These are phyloP conservation scores for Monodelphis domestica DNA, from an alignment of 2,797 vertebrate genomes.

Conservation along the genomic window DNA sequence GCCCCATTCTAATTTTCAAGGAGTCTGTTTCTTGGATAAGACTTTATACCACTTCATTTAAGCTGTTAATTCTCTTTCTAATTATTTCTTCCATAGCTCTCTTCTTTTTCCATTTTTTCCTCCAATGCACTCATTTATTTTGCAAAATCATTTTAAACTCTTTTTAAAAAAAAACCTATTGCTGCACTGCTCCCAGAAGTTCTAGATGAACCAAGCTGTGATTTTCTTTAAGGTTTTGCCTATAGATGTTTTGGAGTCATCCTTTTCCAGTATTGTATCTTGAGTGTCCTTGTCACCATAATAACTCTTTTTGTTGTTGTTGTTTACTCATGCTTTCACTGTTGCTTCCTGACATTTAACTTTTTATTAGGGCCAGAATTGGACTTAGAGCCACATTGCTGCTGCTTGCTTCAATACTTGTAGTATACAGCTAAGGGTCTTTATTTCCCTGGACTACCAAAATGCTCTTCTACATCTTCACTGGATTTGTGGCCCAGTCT, in stretches of 20 bases:
- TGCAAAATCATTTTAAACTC: background rate
- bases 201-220: background rate
- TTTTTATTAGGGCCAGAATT: background rate
- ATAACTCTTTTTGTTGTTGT: background rate
- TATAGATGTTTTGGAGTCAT: too few relatives aligned
- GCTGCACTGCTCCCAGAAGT: background rate
- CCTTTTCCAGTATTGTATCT: background rate
- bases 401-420: background rate
- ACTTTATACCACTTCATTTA: too few relatives aligned
- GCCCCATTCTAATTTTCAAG: too few relatives aligned
- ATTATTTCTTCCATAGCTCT: too few relatives aligned
- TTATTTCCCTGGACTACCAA: background rate
- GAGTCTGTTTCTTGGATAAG: too few relatives aligned
- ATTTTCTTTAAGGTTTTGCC: background rate
- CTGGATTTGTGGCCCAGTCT: background rate
- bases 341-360: background rate
- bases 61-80: too few relatives aligned
- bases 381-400: background rate
- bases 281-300: background rate
- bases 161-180: too few relatives aligned
- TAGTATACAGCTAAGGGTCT: background rate
- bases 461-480: background rate
- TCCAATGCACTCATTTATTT: background rate
- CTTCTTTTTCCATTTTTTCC: background rate
- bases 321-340: background rate